Conservation (phyloP, 1,140 invertebrate genomes). For the Fopius arisanus region DNA sequence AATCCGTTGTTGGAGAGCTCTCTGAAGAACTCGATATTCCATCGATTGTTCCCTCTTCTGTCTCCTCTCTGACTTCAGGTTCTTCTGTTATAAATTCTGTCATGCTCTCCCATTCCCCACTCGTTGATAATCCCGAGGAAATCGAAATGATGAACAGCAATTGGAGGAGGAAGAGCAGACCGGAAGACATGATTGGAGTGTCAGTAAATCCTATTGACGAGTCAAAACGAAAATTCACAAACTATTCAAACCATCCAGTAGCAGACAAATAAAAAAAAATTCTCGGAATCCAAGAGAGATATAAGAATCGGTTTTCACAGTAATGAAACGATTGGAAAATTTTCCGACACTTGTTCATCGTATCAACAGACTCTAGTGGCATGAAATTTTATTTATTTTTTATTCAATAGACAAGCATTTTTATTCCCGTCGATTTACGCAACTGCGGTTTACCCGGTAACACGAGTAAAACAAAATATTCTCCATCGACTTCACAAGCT, state of each 20-base stretch:
- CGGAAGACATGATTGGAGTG: background rate
- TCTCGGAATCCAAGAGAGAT: too few species aligned
- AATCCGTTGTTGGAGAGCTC: background rate
- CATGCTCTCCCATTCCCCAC: background rate
- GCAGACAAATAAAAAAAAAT: too few species aligned
- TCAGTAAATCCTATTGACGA: background rate
- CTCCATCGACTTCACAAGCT: background rate
- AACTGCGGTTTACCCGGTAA: too few species aligned
- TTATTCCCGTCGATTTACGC: background rate
- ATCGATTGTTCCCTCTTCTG: background rate
- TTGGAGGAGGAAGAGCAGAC: background rate
- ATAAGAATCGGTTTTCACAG: too few species aligned
- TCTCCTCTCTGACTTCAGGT: background rate
- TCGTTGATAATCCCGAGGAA: background rate
- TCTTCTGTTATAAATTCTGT: background rate
- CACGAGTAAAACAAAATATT: background rate
- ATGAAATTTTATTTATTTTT: background rate
- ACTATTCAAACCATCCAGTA: too few species aligned
- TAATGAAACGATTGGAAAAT: too few species aligned
- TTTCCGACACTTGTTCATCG: background rate
- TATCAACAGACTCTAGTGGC: background rate
- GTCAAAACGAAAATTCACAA: too few species aligned
- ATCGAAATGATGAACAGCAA: background rate
- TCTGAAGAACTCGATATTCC: background rate
- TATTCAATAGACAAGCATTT: background rate